Percentiles rank a stretch among this genome's conserved stretches.
Conservation (phyloP, 2,113 vertebrate species). For the Rhinoderma darwinii region DNA sequence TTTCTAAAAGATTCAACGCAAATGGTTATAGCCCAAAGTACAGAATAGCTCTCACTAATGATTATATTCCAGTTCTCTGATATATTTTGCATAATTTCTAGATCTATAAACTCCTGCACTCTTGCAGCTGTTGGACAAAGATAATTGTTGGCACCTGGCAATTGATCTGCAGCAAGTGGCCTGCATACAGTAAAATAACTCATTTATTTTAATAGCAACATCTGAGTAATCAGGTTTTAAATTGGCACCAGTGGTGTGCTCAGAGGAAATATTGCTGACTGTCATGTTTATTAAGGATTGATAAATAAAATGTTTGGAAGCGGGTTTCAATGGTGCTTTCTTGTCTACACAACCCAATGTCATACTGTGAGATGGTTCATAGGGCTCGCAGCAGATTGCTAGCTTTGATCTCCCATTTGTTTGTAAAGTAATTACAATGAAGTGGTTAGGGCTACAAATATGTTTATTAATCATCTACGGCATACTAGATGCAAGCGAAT, state of each 20-base stretch:
- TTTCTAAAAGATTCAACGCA: conserved; percentile 40
- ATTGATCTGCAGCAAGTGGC: conserved; percentile 16
- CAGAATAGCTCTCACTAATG: conserved; percentile 15
- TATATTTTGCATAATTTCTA: conserved; percentile 21
- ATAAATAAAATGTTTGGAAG: conserved; percentile 21
- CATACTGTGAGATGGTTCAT: neutral
- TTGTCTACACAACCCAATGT: neutral
- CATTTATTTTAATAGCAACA: conserved; percentile 45
- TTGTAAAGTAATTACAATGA: conserved; percentile 20
- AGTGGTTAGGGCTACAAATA: neutral
- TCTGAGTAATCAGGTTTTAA: conserved; percentile 34
- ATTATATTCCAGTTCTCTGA: conserved; percentile 18
- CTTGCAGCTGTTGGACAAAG: conserved; percentile 32
- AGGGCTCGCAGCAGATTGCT: neutral
- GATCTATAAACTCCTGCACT: conserved; percentile 20
- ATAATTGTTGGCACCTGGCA: conserved; percentile 32
- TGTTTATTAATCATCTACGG: neutral
- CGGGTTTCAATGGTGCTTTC: neutral
- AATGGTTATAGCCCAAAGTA: neutral
- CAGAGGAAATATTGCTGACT: conserved; percentile 5
- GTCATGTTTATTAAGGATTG: conserved; percentile 2
- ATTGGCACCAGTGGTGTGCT: conserved; percentile 18
- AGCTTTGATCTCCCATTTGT: conserved; percentile 9
- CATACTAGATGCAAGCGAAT: neutral
- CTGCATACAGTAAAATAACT: conserved; percentile 14